Base-by-base conservation (phyloP, 2,888 invertebrate species). In the Agriopis marginaria region DNA sequence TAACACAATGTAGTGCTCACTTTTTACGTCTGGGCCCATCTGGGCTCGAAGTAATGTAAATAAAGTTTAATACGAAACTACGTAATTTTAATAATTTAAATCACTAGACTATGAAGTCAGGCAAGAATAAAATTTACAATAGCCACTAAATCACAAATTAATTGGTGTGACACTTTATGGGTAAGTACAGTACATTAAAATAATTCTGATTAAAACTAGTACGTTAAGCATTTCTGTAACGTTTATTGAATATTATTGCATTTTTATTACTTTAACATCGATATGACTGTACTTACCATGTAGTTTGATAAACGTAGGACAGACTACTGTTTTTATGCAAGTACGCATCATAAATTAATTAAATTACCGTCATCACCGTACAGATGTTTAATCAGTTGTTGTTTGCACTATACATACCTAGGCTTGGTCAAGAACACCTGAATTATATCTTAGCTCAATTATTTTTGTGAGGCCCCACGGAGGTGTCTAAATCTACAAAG, bases 231-330 rank as follows among this genome's bases (percentile, higher is more conserved):
- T 76, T 75, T 55, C 14, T 59, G 58, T 63, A 66, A 70, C 61
- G 63, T 39, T 64, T 65, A 65, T 62, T 49, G 49, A 63, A 70
- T 70, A 66, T 70, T 66, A 70, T 70, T 70, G 70, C 70, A 66
- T 62, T 50, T 59, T 65, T 51, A 65, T 54, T 54, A 70, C 10
- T 42, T 53, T 66, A 69, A 69, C 64, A 65, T 50, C 62, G 63
- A 70, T 63, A 71, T 68, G 77, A 80, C 85, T 85, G 82, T 82
- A 83, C 82, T 84, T 82, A 85, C 81, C 82, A 67, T 54, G 63
- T 73, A 71, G 17, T 66, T 54, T 23, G 39, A 32, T 49, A 32
- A 45, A 45, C 17, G 12, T 17, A 39, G 55, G 17, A 45, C 51
- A 53, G 14, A 55, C 56, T 66, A 63, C 70, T 70, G 60, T 54